phyloP scores from a whole-genome alignment of 2,113 vertebrate genomes.

The Bagarius yarrelli region DNA sequence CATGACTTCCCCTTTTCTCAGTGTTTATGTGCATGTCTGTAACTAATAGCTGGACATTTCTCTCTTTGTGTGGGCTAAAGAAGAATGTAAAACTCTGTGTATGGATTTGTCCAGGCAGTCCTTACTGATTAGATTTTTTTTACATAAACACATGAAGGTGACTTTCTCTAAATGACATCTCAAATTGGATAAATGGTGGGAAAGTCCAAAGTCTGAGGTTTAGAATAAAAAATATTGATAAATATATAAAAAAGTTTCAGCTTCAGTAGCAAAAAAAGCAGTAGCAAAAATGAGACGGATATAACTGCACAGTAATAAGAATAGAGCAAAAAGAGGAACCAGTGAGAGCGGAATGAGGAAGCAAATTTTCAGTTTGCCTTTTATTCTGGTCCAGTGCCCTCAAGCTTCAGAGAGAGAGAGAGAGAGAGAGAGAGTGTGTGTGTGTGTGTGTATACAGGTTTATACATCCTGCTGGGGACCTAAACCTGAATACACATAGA shows the following conservation, averaged over 20 bases:
- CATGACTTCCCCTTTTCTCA: conserved; percentile 21
- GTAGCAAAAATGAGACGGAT: background rate
- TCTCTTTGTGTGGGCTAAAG: background rate
- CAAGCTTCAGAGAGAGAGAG: background rate
- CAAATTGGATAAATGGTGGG: background rate
- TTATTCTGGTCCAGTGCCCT: conserved; percentile 10
- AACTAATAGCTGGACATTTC: background rate
- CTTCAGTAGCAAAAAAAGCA: conserved; percentile 11
- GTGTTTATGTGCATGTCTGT: background rate
- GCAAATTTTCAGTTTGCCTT: conserved; percentile 19
- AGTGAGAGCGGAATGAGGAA: conserved; percentile 40
- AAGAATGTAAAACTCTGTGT: background rate
- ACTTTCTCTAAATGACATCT: background rate
- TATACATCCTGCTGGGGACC: too few relatives aligned
- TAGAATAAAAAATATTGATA: background rate
- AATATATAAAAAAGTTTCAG: conserved; percentile 3
- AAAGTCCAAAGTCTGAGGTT: background rate
- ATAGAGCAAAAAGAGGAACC: conserved; percentile 34
- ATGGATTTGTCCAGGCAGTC: background rate
- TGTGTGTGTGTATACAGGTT: too few relatives aligned
- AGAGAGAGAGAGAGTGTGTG: background rate
- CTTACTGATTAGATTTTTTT: background rate
- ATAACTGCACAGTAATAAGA: conserved; percentile 21
- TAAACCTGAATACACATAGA: too few relatives aligned
- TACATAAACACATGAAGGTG: background rate